Base-by-base conservation (phyloP, 2,888 invertebrate species). In the Caradrina kadenii region DNA sequence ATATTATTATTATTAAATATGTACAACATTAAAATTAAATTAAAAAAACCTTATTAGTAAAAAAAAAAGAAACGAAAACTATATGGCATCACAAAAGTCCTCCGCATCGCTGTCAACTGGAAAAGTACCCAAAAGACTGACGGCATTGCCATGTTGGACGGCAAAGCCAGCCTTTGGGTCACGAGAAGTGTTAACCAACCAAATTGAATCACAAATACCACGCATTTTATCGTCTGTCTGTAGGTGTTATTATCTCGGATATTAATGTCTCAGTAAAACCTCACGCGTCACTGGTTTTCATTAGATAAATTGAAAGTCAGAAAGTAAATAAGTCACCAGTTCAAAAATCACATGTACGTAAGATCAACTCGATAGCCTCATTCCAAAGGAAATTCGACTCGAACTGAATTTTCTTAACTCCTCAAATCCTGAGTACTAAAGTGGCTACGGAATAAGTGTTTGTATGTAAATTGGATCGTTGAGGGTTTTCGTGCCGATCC, bases 391-490 rank as follows among this genome's bases (percentile, higher is more conserved):
- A 82, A 78, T 78, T 80, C 82, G 22, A 69, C 50, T 70, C 63
- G 54, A 81, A 81, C 77, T 39, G 77, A 81, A 80, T 84, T 82
- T 84, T 76, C 80, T 69, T 64, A 82, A 84, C 78, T 84, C 69
- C 73, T 78, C 69, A 71, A 82, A 84, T 74, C 69, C 77, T 22
- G 68, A 69, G 84, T 64, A 80, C 65, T 75, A 75, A 82, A 75
- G 67, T 75, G 73, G 73, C 76, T 75, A 61, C 56, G 75, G 69
- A 82, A 78, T 82, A 79, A 83, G 79, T 79, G 74, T 82, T 80
- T 76, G 76, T 73, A 84, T 79, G 74, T 76, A 76, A 80, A 84
- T 80, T 83, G 80, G 73, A 80, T 76, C 72, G 66, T 73, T 73
- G 72, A 71, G 82, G 68, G 65, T 78, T 65, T 69, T 68, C 69